Evolutionary conservation across 2,888 invertebrate species (phyloP).

Genomic region (Eupsilia transversa): DNA sequence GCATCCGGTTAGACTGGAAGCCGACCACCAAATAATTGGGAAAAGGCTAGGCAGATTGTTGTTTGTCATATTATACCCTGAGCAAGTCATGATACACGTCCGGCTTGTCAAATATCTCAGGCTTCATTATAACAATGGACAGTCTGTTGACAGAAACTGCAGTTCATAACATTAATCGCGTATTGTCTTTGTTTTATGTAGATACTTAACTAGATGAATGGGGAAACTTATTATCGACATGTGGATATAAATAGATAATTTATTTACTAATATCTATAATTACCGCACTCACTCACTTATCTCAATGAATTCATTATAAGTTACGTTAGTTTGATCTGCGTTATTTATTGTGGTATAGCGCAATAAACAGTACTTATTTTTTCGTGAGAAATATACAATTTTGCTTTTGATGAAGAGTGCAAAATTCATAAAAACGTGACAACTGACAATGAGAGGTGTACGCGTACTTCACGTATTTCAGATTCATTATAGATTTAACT

Average conservation of each 20-base stretch:
- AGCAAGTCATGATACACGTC: background rate
- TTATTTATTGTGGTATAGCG: background rate
- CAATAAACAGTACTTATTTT: background rate
- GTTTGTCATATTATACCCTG: background rate
- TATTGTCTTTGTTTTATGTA: background rate
- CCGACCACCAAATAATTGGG: background rate
- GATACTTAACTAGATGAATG: conserved; percentile 25
- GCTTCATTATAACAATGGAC: conserved; percentile 8
- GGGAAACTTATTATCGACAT: background rate
- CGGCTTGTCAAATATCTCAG: background rate
- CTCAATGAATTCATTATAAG: conserved; percentile 24
- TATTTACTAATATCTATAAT: conserved; percentile 35
- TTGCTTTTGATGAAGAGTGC: background rate
- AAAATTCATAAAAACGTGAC: background rate
- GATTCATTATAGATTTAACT: background rate
- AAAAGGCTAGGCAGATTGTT: background rate
- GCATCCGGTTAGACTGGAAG: background rate
- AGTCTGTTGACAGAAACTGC: conserved; percentile 5
- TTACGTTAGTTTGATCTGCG: background rate
- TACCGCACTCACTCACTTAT: conserved; percentile 16
- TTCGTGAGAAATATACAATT: background rate
- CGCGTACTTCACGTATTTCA: background rate
- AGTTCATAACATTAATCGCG: background rate
- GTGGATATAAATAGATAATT: conserved; percentile 28
- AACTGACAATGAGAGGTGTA: background rate